phyloP scores from a whole-genome alignment of 2,797 vertebrate genomes.

The Gymnoscopelus braueri region DNA sequence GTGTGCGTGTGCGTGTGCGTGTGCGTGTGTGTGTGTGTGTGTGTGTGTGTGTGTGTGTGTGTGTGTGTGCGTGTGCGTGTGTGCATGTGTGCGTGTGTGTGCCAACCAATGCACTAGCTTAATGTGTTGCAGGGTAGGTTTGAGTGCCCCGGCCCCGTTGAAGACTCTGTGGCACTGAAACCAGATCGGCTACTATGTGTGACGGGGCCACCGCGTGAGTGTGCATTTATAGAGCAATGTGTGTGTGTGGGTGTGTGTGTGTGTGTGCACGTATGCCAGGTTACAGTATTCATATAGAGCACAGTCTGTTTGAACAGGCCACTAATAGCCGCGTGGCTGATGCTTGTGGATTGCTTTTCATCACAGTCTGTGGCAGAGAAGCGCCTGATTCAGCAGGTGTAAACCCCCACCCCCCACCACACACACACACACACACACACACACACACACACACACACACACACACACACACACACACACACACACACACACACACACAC shows the following conservation, averaged over 20 bases:
- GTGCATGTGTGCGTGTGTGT: slow-evolving; percentile 1
- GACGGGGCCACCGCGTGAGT: slow-evolving; percentile 74
- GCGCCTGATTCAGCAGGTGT: slow-evolving; percentile 82
- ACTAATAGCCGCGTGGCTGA: slow-evolving; percentile 67
- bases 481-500: no score
- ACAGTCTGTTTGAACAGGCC: slow-evolving; percentile 68
- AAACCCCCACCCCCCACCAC: slow-evolving; percentile 29
- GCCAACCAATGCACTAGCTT: slow-evolving; percentile 41
- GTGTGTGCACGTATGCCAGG: slow-evolving; percentile 59
- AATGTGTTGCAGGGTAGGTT: slow-evolving; percentile 72
- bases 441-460: no score
- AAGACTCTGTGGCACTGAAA: slow-evolving; percentile 56
- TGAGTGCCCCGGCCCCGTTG: slow-evolving; percentile 28
- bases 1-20: slow-evolving; percentile 39
- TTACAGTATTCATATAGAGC: slow-evolving; percentile 74
- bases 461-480: no score
- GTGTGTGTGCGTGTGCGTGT: slow-evolving; percentile 3
- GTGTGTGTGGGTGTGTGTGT: slow-evolving; percentile 47
- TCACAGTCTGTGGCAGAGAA: slow-evolving; percentile 77
- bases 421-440: no score
- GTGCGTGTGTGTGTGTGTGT: slow-evolving; percentile 33
- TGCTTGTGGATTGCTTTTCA: slow-evolving; percentile 74
- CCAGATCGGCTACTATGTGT: slow-evolving; percentile 70
- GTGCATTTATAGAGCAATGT: slow-evolving; percentile 72
- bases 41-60: slow-evolving; percentile 10